phyloP scores from a whole-genome alignment of 2,113 vertebrate species.

The Pygoscelis adeliae region DNA sequence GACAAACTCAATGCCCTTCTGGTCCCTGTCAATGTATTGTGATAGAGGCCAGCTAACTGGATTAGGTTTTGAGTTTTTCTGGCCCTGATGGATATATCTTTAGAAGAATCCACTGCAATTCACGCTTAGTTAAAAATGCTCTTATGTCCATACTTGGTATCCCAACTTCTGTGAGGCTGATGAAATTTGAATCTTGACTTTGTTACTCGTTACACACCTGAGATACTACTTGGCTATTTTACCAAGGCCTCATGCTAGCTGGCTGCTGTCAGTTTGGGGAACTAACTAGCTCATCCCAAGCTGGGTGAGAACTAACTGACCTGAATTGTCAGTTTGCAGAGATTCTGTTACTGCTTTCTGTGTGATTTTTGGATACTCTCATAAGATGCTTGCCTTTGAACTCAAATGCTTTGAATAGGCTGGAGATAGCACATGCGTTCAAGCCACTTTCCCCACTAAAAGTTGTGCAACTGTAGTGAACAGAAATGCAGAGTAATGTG shows the following conservation, averaged over 20 bases:
- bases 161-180: neutral
- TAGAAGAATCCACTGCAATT: neutral
- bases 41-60: neutral
- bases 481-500: neutral
- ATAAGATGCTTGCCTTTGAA: neutral
- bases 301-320: neutral
- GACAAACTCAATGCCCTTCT: neutral
- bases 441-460: rapidly evolving
- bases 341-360: neutral
- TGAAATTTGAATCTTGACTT: neutral
- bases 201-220: neutral
- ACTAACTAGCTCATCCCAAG: neutral
- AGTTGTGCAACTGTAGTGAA: neutral
- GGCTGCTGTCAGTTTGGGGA: neutral
- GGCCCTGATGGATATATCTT: neutral
- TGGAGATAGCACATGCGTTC: neutral
- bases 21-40: neutral
- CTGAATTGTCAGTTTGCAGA: neutral
- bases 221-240: neutral
- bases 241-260: rapidly evolving
- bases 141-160: neutral
- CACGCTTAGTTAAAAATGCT: neutral
- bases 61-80: neutral
- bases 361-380: neutral
- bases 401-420: neutral